Evolutionary conservation across 2,888 invertebrate genomes (phyloP).

Genomic region (Drosophila ustulata): DNA sequence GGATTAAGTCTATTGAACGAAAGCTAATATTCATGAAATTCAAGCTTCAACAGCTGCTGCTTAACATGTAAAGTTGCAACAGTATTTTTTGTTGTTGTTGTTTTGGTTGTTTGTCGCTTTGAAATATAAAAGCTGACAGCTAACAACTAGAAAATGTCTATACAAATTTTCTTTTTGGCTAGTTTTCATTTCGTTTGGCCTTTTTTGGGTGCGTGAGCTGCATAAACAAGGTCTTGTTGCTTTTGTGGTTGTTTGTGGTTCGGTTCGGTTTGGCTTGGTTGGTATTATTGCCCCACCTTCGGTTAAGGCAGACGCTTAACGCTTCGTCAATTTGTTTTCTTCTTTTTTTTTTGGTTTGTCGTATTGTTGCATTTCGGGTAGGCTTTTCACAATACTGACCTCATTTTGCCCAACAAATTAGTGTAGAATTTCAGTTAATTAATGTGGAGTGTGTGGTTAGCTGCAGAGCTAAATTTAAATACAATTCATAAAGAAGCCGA

Average conservation of each 20-base stretch:
- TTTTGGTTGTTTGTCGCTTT: constrained; percentile 30
- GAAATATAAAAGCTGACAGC: constrained; percentile 54
- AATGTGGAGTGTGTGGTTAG: constrained; percentile 35
- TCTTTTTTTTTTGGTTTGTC: constrained; percentile 19
- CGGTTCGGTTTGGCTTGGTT: constrained; percentile 46
- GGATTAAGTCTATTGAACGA: constrained; percentile 4
- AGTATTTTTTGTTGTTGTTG: constrained; percentile 1
- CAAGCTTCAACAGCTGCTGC: constrained; percentile 3
- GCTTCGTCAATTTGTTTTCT: constrained; percentile 73
- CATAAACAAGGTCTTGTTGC: constrained; percentile 58
- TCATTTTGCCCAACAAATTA: constrained; percentile 60
- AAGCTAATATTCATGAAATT: constrained; percentile 10
- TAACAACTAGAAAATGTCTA: constrained; percentile 59
- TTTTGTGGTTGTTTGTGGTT: constrained; percentile 44
- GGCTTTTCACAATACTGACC: constrained; percentile 63
- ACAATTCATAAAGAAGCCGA: constrained; percentile 48
- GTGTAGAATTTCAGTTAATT: constrained; percentile 67
- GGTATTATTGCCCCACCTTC: constrained; percentile 52
- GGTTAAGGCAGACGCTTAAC: constrained; percentile 66
- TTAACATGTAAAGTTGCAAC: constrained; percentile 39
- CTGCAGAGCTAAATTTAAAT: constrained; percentile 46
- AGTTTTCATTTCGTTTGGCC: constrained; percentile 45
- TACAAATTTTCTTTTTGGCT: constrained; percentile 62
- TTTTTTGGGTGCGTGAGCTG: constrained; percentile 67
- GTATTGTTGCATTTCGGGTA: constrained; percentile 44